Conservation (phyloP, 2,888 invertebrate species). For the Monochamus alternatus region DNA sequence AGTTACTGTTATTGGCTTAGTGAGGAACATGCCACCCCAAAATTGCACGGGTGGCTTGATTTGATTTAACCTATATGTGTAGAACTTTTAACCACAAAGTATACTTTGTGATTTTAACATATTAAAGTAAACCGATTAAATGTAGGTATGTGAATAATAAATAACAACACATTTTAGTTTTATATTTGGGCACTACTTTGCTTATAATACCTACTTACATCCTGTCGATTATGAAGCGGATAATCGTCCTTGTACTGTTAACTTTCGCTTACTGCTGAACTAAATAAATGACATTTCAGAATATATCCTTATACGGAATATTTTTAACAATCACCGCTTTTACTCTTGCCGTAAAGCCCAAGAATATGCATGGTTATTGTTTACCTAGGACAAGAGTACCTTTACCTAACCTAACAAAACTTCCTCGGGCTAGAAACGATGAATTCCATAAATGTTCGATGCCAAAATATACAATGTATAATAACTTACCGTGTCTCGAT, state of each 20-base stretch:
- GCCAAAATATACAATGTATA: conserved; percentile 1
- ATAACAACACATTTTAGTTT: no score
- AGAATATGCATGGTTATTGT: conserved; percentile 19
- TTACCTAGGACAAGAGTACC: conserved; percentile 8
- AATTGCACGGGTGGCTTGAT: no score
- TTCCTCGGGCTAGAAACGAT: background rate
- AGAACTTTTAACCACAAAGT: no score
- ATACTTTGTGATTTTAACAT: no score
- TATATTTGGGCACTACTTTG: background rate
- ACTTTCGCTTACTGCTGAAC: conserved; percentile 27
- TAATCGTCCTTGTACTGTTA: conserved; percentile 27
- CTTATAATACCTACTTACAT: background rate
- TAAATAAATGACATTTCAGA: conserved; percentile 29
- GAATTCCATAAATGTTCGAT: background rate
- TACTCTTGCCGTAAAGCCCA: conserved; percentile 10
- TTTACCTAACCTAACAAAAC: conserved; percentile 35
- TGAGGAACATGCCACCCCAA: no score
- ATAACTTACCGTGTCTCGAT: conserved; percentile 64
- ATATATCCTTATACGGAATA: conserved; percentile 22
- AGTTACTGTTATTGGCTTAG: no score
- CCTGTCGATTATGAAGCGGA: background rate
- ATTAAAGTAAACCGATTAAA: no score
- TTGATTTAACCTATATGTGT: no score
- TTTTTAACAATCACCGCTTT: conserved; percentile 14
- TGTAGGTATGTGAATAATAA: no score